These are phyloP conservation scores for Xestia rhomboidea DNA, from an alignment of 2,888 invertebrate genomes.

Conservation along the genomic window DNA sequence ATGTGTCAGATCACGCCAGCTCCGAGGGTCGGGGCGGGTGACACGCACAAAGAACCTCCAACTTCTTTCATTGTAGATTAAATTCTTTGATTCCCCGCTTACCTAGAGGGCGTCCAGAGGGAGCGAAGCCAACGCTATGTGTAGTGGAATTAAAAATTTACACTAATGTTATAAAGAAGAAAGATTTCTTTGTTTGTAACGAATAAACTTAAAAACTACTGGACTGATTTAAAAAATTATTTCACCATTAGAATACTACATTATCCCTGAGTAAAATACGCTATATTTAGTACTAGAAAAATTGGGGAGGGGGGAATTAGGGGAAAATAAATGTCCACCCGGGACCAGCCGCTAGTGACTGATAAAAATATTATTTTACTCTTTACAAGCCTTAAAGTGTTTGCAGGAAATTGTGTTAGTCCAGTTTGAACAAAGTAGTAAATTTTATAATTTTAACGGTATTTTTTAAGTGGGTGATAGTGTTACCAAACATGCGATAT, in stretches of 20 bases:
- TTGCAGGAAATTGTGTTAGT: neutral
- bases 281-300: too few species aligned
- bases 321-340: too few species aligned
- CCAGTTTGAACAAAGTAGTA: neutral
- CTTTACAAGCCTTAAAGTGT: neutral
- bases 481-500: neutral
- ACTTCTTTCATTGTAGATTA: slow-evolving; percentile 90
- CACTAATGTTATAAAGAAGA: too few species aligned
- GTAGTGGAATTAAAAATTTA: neutral
- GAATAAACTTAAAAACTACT: too few species aligned
- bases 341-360: too few species aligned
- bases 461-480: neutral
- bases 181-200: too few species aligned
- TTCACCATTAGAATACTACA: too few species aligned
- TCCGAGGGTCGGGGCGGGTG: slow-evolving; percentile 80
- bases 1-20: slow-evolving; percentile 73
- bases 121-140: slow-evolving; percentile 32
- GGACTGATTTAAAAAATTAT: too few species aligned
- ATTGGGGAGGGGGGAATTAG: too few species aligned
- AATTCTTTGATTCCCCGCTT: slow-evolving; percentile 88
- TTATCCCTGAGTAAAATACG: too few species aligned
- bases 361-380: neutral
- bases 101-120: slow-evolving; percentile 74
- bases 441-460: neutral
- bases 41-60: slow-evolving; percentile 88